Percentiles rank a stretch among this genome's conserved stretches.
phyloP scores from a whole-genome alignment of 2,888 invertebrate genomes.

The Polymixis lichenea region DNA sequence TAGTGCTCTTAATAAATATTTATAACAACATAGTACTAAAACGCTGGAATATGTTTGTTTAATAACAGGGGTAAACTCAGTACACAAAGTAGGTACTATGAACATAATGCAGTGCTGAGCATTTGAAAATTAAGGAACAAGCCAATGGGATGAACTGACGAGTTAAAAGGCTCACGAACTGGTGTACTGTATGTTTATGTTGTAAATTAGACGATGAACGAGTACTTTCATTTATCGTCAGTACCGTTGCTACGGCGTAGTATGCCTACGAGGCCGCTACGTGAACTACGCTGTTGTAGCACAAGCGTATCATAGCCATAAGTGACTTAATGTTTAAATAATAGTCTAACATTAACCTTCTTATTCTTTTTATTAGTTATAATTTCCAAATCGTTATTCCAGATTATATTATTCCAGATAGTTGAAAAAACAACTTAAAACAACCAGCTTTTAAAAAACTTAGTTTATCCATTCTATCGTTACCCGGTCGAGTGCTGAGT shows the following conservation, averaged over 20 bases:
- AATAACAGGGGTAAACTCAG: slow-evolving; percentile 7
- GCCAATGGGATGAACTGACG: not conserved
- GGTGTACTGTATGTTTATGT: too few relatives aligned
- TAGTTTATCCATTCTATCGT: too few relatives aligned
- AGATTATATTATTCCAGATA: too few relatives aligned
- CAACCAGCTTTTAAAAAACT: too few relatives aligned
- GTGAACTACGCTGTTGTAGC: slow-evolving; percentile 1
- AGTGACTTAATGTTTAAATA: not conserved
- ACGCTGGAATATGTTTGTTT: slow-evolving; percentile 16
- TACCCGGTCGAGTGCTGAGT: too few relatives aligned
- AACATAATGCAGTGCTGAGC: slow-evolving; percentile 30
- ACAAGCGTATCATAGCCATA: not conserved
- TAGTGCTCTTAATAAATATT: not conserved
- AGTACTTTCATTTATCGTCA: not conserved
- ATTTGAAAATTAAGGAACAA: slow-evolving; percentile 32
- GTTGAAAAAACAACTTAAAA: too few relatives aligned
- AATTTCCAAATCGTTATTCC: not conserved
- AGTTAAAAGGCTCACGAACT: slow-evolving; percentile 4
- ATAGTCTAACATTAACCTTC: too few relatives aligned
- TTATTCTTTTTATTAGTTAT: not conserved
- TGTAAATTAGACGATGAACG: not conserved
- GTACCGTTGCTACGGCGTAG: not conserved
- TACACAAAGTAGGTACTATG: slow-evolving; percentile 2
- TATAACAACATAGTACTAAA: slow-evolving; percentile 3
- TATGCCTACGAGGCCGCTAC: too few relatives aligned